phyloP scores from a whole-genome alignment of 2,888 invertebrate genomes.

The Aradus depressus region DNA sequence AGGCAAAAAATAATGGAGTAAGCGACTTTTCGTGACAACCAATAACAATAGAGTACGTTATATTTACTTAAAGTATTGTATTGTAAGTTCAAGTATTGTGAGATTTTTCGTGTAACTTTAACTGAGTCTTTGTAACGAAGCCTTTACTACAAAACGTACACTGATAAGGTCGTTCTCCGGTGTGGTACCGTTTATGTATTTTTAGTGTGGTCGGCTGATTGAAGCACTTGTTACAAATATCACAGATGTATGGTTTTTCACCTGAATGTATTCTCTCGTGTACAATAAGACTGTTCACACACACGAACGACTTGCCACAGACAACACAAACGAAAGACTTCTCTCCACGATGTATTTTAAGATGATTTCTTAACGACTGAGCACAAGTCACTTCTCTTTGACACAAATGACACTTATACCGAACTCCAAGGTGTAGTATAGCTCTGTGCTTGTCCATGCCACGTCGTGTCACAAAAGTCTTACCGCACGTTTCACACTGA shows the following conservation, averaged over 20 bases:
- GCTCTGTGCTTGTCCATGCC: conserved; percentile 37
- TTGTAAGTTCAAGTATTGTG: too few species aligned
- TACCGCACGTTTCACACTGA: conserved; percentile 41
- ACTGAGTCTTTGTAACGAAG: conserved; percentile 40
- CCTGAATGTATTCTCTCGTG: conserved; percentile 42
- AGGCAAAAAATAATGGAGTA: too few species aligned
- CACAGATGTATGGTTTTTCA: conserved; percentile 42
- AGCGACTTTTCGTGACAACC: too few species aligned
- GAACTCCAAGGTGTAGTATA: conserved; percentile 41
- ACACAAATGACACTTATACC: conserved; percentile 47
- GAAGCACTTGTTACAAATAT: conserved; percentile 42
- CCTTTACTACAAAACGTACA: conserved; percentile 39
- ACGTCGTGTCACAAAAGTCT: conserved; percentile 36
- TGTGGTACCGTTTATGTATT: conserved; percentile 42
- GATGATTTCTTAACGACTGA: conserved; percentile 45
- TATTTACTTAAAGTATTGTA: too few species aligned
- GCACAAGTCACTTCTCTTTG: conserved; percentile 44
- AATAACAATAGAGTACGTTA: too few species aligned
- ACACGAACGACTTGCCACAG: conserved; percentile 41
- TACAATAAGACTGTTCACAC: conserved; percentile 38
- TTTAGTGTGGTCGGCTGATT: conserved; percentile 41
- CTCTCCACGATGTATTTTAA: conserved; percentile 44
- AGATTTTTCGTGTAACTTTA: conserved; percentile 36
- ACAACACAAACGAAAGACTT: conserved; percentile 43
- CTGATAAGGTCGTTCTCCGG: conserved; percentile 40